Evolutionary conservation across 2,888 invertebrate genomes (phyloP).

Genomic region (Panopea generosa): DNA sequence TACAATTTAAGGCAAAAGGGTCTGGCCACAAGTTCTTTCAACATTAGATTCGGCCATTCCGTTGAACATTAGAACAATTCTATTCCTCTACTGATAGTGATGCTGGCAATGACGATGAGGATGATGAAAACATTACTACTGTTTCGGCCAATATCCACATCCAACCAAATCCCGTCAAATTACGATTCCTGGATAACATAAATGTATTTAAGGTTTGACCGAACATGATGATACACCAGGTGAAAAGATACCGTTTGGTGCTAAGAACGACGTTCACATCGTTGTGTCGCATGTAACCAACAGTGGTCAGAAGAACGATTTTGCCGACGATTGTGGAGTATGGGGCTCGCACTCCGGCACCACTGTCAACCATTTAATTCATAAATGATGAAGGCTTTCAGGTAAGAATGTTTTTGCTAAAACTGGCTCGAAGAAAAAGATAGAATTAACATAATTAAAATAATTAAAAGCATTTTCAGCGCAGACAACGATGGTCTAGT

Average conservation of each 20-base stretch:
- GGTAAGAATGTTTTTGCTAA: no score
- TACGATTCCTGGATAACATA: background rate
- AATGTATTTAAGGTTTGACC: background rate
- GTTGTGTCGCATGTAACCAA: background rate
- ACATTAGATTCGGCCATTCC: no score
- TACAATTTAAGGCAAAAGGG: no score
- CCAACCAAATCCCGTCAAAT: background rate
- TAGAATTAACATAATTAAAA: background rate
- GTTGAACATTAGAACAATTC: no score
- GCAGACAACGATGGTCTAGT: background rate
- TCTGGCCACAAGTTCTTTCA: no score
- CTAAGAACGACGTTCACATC: background rate
- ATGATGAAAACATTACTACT: no score
- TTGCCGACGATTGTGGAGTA: slow-evolving; percentile 12
- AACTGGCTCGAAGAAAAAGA: background rate
- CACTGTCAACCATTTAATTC: slow-evolving; percentile 11
- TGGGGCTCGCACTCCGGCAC: slow-evolving; percentile 12
- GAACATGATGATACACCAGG: background rate
- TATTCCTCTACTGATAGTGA: no score
- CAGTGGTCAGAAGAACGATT: background rate
- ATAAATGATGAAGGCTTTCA: no score
- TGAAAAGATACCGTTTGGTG: background rate
- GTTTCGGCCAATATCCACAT: background rate
- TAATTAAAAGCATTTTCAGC: background rate
- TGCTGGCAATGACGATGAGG: no score